phyloP scores from a whole-genome alignment of 1,140 invertebrate genomes.

The Drepana arcuata region DNA sequence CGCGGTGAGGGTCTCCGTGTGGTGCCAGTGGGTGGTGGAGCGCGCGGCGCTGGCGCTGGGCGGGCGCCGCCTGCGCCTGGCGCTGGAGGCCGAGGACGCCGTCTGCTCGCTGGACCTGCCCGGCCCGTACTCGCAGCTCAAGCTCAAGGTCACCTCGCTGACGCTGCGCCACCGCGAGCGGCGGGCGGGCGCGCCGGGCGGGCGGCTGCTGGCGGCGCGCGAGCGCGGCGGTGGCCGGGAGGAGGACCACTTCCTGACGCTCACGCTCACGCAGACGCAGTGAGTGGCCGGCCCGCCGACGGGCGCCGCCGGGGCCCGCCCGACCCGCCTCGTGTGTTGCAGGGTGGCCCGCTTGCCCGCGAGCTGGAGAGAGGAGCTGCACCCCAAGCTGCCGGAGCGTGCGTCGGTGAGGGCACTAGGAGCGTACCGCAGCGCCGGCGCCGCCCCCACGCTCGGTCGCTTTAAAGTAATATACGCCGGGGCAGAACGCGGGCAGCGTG shows the following conservation, averaged over 20 bases:
- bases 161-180: constrained; percentile 37
- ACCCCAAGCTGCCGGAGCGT: constrained; percentile 32
- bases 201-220: constrained; percentile 35
- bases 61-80: constrained; percentile 23
- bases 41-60: constrained; percentile 28
- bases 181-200: constrained; percentile 29
- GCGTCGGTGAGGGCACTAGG: constrained; percentile 35
- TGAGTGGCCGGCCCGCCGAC: too few species aligned
- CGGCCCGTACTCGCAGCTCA: constrained; percentile 45
- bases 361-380: constrained; percentile 47
- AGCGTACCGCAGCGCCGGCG: too few species aligned
- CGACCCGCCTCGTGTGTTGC: constrained; percentile 16
- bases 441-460: too few species aligned
- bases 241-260: constrained; percentile 33
- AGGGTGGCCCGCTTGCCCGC: constrained; percentile 40
- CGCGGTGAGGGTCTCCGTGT: too few species aligned
- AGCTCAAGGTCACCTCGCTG: constrained; percentile 37
- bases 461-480: too few species aligned
- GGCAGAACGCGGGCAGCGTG: constrained; percentile 30
- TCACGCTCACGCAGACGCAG: constrained; percentile 45
- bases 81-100: constrained; percentile 34
- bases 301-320: too few species aligned
- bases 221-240: constrained; percentile 32
- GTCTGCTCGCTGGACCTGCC: constrained; percentile 43
- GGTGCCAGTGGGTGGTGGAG: constrained; percentile 56